Evolutionary conservation across 2,113 vertebrate genomes (phyloP), one percentile per base, ranked within the genome.

Genomic region (Neolamprologus cancellatus): DNA sequence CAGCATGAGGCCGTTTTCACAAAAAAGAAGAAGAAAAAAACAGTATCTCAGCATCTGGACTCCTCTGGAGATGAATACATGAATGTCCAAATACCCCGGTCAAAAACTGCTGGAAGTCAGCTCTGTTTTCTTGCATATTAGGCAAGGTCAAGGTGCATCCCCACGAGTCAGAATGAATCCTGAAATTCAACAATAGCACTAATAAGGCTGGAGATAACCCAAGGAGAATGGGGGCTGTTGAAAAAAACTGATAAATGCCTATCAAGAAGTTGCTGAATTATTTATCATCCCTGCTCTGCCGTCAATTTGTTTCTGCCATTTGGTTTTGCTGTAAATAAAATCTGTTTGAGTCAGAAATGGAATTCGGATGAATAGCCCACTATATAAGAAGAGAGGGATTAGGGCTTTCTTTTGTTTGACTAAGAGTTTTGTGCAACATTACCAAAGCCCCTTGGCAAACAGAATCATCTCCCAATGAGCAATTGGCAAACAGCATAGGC

Each of bases 21-120:
- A 89, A 80, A 87, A 66, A 66, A 13, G 11, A 36, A 64, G 59
- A 36, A 83, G 17, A 79, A 74, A 83, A 82, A 20, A 36, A 53
- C 55, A 20, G 81, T 79, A 54, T 87, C 91, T 92, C 88, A 90
- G 91, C 84, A 88, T 89, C 85, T 76, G 85, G 78, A 76, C 89
- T 91, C 85, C 87, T 90, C 90, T 46, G 17, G 80, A 90, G 92
- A 92, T 89, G 93, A 92, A 94, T 92, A 94, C 88, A 95, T 95
- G 87, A 94, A 95, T 95, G 85, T 64, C 87, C 91, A 93, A 86
- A 84, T 66, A 88, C 8, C 48, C 28, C 17, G 41, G 54, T 81
- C 61, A 32, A 34, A 86, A 87, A 83, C 79, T 30, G 61, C 78
- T 50, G 14, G 61, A 64, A 87, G 88, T 93, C 90, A 89, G 85